Conservation (phyloP, 2,888 invertebrate species). For the Himalopsyche tibetana region DNA sequence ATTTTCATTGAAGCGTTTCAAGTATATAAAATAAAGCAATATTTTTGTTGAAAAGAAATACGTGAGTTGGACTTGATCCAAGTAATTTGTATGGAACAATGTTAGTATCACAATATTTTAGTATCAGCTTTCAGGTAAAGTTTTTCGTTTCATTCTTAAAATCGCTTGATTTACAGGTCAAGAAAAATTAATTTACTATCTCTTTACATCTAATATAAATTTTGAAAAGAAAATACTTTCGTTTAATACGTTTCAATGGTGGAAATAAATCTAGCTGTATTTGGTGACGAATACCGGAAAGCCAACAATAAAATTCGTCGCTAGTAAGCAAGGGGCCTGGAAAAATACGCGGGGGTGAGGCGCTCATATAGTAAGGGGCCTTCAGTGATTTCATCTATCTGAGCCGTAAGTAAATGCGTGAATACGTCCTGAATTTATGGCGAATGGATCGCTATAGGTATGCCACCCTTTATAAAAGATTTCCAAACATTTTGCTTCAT, state of each 20-base stretch:
- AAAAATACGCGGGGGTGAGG: constrained; percentile 37
- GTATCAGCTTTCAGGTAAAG: too few species aligned
- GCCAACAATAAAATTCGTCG: constrained; percentile 49
- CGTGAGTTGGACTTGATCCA: not conserved
- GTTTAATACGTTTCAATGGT: not conserved
- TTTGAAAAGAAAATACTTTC: too few species aligned
- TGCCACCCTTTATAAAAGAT: not conserved
- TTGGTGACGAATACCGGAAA: constrained; percentile 56
- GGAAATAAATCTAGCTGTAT: constrained; percentile 50
- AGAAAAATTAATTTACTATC: too few species aligned
- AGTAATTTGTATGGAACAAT: not conserved
- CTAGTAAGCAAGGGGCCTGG: not conserved
- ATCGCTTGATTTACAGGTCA: too few species aligned
- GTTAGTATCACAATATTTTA: not conserved
- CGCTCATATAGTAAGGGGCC: constrained; percentile 27
- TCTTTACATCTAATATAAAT: too few species aligned
- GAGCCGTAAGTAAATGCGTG: constrained; percentile 60
- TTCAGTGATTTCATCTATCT: constrained; percentile 59
- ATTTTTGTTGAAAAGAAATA: not conserved
- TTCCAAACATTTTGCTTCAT: not conserved
- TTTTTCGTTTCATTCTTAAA: too few species aligned
- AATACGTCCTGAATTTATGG: constrained; percentile 61
- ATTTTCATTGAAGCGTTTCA: not conserved
- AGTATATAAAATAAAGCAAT: not conserved
- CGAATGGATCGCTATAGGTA: constrained; percentile 44